Evolutionary conservation across 2,888 invertebrate species (phyloP), one percentile per base, ranked within the genome.

Genomic region (Eubasilissa splendida): DNA sequence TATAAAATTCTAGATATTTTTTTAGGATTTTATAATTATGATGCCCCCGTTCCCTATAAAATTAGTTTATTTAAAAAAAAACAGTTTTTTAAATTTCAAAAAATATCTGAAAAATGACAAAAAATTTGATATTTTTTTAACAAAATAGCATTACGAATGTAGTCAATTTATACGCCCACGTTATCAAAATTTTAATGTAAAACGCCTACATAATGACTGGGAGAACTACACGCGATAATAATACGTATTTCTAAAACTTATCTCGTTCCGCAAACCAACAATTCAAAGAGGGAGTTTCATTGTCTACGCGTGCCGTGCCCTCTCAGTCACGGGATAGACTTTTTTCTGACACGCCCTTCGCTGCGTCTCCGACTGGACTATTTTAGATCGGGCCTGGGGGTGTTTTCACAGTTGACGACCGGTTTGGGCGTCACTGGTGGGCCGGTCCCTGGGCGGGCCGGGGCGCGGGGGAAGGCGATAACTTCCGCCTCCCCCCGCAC

Each of bases 391-490:
- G 54, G 73, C 33, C 54, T 74, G 74, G 59, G 60, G 60, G 60
- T 75, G 59, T 75, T 50, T 60, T 75, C 75, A n/a, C 42, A 50
- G 58, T 58, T 58, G 33, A 42, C 50, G 42, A 56, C 56, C 56
- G 63, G 79, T 56, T 58, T 75, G 79, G 79, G 74, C 75, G 75
- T 79, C 79, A 56, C 74, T 79, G 56, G 79, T 79, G 75, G 79
- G 79, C 75, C 52, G 75, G 75, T 52, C 68, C 66, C 22, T n/a
- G 66, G 76, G 22, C 33, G 76, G n/a, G 56, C 66, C 42, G 56
- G 11, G 52, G 66, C 14, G 63, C 31, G 56, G 52, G 10, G 42
- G n/a, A 31, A 65, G 60, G 65, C 56, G 70, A 53, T 52, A 70
- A 68, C 68, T 68, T 70, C 52, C 52, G 22, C 70, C 70, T 22